These are phyloP conservation scores for Siniperca scherzeri DNA, from an alignment of 2,797 vertebrate genomes.

Conservation along the genomic window DNA sequence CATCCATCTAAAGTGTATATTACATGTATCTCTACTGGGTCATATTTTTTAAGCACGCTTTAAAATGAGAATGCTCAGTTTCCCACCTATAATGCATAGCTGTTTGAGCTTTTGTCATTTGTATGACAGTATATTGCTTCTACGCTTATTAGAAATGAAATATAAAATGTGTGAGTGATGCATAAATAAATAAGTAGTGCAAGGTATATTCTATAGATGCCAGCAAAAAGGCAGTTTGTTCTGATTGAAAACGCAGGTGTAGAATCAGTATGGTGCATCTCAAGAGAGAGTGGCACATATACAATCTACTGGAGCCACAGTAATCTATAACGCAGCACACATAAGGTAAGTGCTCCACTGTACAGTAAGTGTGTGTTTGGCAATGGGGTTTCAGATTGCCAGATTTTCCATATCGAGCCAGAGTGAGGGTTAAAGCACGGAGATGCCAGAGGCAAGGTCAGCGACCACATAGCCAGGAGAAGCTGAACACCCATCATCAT, in stretches of 20 bases:
- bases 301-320: slow-evolving; percentile 25
- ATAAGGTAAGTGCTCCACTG: slow-evolving; percentile 22
- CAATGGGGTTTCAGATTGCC: slow-evolving; percentile 15
- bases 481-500: slow-evolving; percentile 36
- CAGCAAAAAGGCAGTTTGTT: slow-evolving; percentile 25
- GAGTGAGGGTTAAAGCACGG: slow-evolving; percentile 48
- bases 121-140: slow-evolving; percentile 14
- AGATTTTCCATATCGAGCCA: slow-evolving; percentile 18
- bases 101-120: slow-evolving; percentile 76
- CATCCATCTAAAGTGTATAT: slow-evolving; percentile 59
- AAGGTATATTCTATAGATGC: slow-evolving; percentile 33
- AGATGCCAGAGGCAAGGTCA: slow-evolving; percentile 69
- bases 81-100: slow-evolving; percentile 87
- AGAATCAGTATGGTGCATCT: slow-evolving; percentile 16
- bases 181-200: slow-evolving; percentile 29
- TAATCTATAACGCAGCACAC: slow-evolving; percentile 45
- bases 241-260: slow-evolving; percentile 8
- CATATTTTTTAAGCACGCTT: slow-evolving; percentile 48
- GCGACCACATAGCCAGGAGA: slow-evolving; percentile 28
- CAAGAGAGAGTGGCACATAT: neutral
- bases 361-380: neutral
- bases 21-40: slow-evolving; percentile 56
- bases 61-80: slow-evolving; percentile 78
- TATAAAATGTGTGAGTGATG: slow-evolving; percentile 10
- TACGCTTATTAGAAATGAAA: slow-evolving; percentile 19